A percentile compares a stretch with the other conserved stretches of the same genome.
Evolutionary conservation across 1,140 invertebrate genomes (phyloP).

Genomic region (Drusus annulatus): DNA sequence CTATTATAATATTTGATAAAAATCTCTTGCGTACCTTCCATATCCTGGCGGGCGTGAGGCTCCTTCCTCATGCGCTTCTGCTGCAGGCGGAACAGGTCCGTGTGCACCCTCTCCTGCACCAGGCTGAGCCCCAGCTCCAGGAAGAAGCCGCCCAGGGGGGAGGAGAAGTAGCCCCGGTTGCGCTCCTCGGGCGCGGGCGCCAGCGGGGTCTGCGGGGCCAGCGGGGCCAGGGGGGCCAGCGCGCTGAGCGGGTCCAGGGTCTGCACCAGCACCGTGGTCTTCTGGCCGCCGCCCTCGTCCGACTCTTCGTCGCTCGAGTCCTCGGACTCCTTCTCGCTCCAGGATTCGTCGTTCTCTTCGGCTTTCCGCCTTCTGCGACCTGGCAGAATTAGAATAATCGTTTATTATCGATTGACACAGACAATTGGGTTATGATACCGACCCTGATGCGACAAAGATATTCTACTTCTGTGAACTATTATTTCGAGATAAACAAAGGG

Average conservation of each 20-base stretch:
- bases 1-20: no score
- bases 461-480: no score
- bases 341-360: slow-evolving; percentile 24
- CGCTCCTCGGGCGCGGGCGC: neutral
- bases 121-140: slow-evolving; percentile 18
- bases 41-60: no score
- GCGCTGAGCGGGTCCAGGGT: neutral
- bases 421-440: no score
- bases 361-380: neutral
- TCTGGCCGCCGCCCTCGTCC: neutral
- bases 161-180: neutral
- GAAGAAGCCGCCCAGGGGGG: slow-evolving; percentile 27
- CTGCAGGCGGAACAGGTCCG: slow-evolving; percentile 7
- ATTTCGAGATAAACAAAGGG: no score
- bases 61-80: neutral
- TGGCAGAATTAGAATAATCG: neutral
- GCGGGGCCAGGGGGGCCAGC: neutral
- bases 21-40: no score
- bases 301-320: neutral
- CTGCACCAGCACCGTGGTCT: slow-evolving; percentile 14
- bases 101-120: slow-evolving; percentile 31
- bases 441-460: no score
- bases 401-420: no score
- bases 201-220: neutral
- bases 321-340: slow-evolving; percentile 20